Evolutionary conservation across 1,140 invertebrate genomes (phyloP).

Genomic region (Drosophila elegans): DNA sequence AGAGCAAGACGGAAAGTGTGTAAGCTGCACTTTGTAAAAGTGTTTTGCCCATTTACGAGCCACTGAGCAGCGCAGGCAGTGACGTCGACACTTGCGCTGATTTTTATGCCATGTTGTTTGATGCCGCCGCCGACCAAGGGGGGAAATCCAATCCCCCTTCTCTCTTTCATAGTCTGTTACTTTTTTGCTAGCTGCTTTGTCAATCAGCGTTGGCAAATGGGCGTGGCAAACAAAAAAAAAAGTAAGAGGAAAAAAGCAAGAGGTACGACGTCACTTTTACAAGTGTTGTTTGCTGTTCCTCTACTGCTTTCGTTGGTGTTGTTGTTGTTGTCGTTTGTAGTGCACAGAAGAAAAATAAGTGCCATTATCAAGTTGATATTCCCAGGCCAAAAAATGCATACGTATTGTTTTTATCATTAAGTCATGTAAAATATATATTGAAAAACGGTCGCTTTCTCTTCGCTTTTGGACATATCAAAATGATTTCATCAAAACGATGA

Average conservation of each 20-base stretch:
- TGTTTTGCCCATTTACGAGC: slow-evolving; percentile 80
- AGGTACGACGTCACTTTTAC: slow-evolving; percentile 45
- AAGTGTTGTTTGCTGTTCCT: slow-evolving; percentile 68
- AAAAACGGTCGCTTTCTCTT: too few species aligned
- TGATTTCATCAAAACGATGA: too few species aligned
- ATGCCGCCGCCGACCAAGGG: slow-evolving; percentile 40
- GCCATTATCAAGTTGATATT: too few species aligned
- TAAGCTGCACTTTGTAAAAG: slow-evolving; percentile 77
- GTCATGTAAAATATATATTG: too few species aligned
- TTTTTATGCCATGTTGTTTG: slow-evolving; percentile 77
- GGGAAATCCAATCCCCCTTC: not conserved
- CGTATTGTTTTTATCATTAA: too few species aligned
- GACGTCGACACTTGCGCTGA: slow-evolving; percentile 54
- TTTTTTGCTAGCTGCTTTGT: slow-evolving; percentile 58
- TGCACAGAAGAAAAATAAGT: slow-evolving; percentile 2
- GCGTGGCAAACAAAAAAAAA: slow-evolving; percentile 37
- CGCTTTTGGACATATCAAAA: too few species aligned
- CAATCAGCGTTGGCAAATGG: slow-evolving; percentile 68
- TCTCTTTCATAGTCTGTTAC: slow-evolving; percentile 26
- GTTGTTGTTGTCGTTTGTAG: slow-evolving; percentile 5
- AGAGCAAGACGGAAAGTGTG: slow-evolving; percentile 15
- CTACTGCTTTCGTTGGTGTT: slow-evolving; percentile 28
- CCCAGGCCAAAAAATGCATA: too few species aligned
- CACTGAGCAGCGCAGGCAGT: slow-evolving; percentile 54
- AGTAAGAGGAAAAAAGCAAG: not conserved